Percentiles rank a stretch among this genome's conserved stretches.
Evolutionary conservation across 2,888 invertebrate species (phyloP).

Genomic region (Drosophila monieri): DNA sequence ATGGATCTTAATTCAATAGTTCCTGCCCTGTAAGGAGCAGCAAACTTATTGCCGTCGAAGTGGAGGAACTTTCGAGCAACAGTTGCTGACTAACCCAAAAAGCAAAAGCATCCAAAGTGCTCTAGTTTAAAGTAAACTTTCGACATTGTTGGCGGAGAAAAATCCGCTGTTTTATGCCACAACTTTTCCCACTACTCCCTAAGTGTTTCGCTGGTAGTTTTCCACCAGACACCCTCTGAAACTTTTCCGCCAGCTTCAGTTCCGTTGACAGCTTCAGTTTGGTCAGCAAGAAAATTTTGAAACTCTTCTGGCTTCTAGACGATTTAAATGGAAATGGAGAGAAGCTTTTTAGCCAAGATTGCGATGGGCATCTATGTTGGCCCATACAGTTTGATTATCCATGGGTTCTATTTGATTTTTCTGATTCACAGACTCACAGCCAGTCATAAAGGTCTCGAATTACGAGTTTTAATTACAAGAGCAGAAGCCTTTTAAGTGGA

Average conservation of each 20-base stretch:
- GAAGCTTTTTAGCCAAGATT: slow-evolving; percentile 4
- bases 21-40: neutral
- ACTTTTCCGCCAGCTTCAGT: slow-evolving; percentile 11
- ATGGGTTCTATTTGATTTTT: neutral
- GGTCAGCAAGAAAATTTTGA: neutral
- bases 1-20: slow-evolving; percentile 65
- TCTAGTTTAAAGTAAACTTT: slow-evolving; percentile 42
- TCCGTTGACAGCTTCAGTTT: slow-evolving; percentile 12
- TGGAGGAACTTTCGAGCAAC: slow-evolving; percentile 15
- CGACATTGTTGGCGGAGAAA: slow-evolving; percentile 52
- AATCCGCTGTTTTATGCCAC: slow-evolving; percentile 51
- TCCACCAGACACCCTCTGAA: slow-evolving; percentile 8
- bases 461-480: slow-evolving; percentile 74
- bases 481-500: slow-evolving; percentile 73
- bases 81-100: slow-evolving; percentile 24
- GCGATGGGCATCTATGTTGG: slow-evolving; percentile 13
- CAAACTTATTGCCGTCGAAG: neutral
- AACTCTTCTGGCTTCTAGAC: neutral
- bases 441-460: slow-evolving; percentile 44
- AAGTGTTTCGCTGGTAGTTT: slow-evolving; percentile 42
- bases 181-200: slow-evolving; percentile 46
- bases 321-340: slow-evolving; percentile 11
- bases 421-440: slow-evolving; percentile 15
- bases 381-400: neutral
- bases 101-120: slow-evolving; percentile 40